Conservation (phyloP, 2,888 invertebrate genomes). For the Ennomos fuscantarius region DNA sequence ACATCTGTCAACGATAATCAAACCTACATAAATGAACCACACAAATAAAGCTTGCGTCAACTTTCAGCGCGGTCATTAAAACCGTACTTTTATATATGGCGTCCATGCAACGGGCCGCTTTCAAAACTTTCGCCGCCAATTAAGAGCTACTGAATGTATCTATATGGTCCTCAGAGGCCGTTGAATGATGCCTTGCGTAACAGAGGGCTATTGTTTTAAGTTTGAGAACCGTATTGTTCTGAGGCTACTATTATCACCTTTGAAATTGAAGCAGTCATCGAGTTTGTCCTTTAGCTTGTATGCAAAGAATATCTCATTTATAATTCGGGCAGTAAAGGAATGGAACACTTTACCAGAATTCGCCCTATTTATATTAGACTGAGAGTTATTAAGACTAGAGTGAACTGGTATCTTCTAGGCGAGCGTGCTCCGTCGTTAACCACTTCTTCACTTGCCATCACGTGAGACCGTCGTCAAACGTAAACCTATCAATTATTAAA, state of each 20-base stretch:
- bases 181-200: conserved; percentile 24
- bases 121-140: conserved; percentile 73
- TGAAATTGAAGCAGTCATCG: conserved; percentile 5
- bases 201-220: conserved; percentile 21
- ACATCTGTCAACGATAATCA: not conserved
- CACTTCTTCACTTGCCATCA: no score
- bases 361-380: no score
- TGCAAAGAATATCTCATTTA: no score
- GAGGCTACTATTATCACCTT: conserved; percentile 7
- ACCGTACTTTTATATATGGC: conserved; percentile 11
- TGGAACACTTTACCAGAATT: no score
- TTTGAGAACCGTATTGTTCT: conserved; percentile 19
- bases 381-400: no score
- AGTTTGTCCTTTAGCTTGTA: no score
- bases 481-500: no score
- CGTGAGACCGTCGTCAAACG: no score
- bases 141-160: conserved; percentile 55
- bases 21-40: not conserved
- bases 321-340: no score
- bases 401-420: no score
- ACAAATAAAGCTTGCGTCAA: conserved; percentile 7
- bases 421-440: no score
- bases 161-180: conserved; percentile 13
- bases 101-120: conserved; percentile 54
- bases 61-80: conserved; percentile 28